phyloP scores from a whole-genome alignment of 2,113 vertebrate genomes.

The Hyperopisus bebe region DNA sequence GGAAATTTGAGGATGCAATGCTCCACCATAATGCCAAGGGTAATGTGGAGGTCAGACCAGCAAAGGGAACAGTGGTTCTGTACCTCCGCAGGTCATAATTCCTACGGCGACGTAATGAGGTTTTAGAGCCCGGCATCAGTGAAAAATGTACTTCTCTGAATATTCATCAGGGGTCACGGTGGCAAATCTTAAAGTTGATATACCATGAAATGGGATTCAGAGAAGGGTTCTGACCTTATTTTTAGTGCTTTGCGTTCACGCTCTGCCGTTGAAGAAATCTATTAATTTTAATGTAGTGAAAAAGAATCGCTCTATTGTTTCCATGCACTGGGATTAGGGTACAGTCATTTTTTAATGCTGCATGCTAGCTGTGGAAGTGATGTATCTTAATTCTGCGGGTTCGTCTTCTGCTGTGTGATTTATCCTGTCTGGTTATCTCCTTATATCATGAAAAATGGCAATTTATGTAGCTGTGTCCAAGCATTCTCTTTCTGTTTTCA shows the following conservation, averaged over 20 bases:
- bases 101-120: neutral
- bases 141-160: slow-evolving; percentile 21
- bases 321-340: neutral
- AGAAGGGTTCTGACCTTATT: neutral
- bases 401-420: neutral
- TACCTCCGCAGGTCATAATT: neutral
- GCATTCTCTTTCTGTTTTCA: neutral
- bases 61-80: neutral
- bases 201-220: slow-evolving; percentile 14
- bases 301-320: neutral
- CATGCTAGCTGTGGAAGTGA: neutral
- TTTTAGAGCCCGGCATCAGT: neutral
- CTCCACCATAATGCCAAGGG: neutral
- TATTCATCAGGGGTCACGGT: slow-evolving; percentile 6
- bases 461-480: neutral
- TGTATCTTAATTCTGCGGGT: neutral
- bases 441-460: neutral
- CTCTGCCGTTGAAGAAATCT: slow-evolving; percentile 2
- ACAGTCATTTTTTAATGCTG: neutral
- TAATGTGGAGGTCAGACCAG: neutral
- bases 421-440: neutral
- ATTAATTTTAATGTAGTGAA: slow-evolving; percentile 10
- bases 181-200: slow-evolving; percentile 18
- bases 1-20: neutral
- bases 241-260: neutral